Percentiles rank a stretch among this genome's conserved stretches.
phyloP scores from a whole-genome alignment of 2,113 vertebrate genomes.

The Boulengeromyrus knoepffleri region DNA sequence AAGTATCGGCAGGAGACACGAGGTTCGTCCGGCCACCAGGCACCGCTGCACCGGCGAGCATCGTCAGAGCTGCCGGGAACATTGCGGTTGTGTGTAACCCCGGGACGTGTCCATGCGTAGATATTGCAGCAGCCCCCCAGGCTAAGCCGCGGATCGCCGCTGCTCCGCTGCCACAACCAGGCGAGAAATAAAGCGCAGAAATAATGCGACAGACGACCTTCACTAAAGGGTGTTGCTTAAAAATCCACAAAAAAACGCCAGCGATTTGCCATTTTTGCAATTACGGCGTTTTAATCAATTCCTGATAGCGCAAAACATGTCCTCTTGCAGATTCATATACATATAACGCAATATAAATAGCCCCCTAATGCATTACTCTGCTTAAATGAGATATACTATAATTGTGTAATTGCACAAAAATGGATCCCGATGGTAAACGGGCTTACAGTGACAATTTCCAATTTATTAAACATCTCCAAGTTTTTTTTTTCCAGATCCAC shows the following conservation, averaged over 20 bases:
- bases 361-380: not conserved
- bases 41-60: not conserved
- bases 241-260: not conserved
- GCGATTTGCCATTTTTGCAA: not conserved
- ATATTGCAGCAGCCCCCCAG: not conserved
- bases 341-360: not conserved
- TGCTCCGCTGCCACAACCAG: not conserved
- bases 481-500: not conserved
- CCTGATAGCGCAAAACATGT: not conserved
- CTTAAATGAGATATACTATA: not conserved
- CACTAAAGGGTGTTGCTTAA: not conserved
- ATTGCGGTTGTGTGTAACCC: not conserved
- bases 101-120: conserved; percentile 8
- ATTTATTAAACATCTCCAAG: not conserved
- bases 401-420: not conserved
- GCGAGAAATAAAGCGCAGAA: not conserved
- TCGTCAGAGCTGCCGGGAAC: not conserved
- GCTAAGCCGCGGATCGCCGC: not conserved
- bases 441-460: not conserved
- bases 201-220: conserved; percentile 20
- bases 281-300: not conserved
- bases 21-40: not conserved
- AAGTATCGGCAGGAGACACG: not conserved
- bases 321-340: not conserved
- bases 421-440: not conserved